Evolutionary conservation across 2,888 invertebrate species (phyloP).

Genomic region (Empis stercorea): DNA sequence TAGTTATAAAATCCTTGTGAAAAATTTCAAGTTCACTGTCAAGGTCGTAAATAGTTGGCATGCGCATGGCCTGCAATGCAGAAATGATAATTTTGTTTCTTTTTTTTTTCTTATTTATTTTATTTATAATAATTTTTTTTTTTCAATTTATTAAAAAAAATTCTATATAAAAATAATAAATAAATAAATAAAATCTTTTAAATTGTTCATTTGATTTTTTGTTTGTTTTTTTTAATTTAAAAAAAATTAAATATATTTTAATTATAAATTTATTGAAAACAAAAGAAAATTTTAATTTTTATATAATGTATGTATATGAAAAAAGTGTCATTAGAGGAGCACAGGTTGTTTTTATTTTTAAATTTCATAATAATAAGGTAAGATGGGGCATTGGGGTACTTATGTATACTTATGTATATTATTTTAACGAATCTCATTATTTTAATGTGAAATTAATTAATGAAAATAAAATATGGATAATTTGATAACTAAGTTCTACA

Average conservation of each 20-base stretch:
- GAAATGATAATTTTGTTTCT: constrained; percentile 34
- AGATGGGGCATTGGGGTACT: too few relatives aligned
- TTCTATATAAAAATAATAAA: constrained; percentile 1
- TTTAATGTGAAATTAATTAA: too few relatives aligned
- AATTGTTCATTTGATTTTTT: constrained; percentile 2
- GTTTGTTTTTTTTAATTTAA: not conserved
- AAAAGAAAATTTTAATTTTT: not conserved
- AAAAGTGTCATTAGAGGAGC: not conserved
- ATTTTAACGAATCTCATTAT: too few relatives aligned
- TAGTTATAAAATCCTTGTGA: constrained; percentile 18
- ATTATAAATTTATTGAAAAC: not conserved
- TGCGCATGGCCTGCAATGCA: constrained; percentile 54
- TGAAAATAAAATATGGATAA: too few relatives aligned
- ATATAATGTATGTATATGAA: too few relatives aligned
- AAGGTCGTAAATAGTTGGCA: constrained; percentile 59
- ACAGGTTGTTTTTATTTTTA: constrained; percentile 4
- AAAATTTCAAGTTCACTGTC: constrained; percentile 64
- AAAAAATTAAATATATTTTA: constrained; percentile 1
- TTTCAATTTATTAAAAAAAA: constrained; percentile 10
- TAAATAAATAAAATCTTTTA: too few relatives aligned
- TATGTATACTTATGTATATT: too few relatives aligned
- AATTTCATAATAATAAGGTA: not conserved
- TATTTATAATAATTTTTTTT: constrained; percentile 7
- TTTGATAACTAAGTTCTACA: too few relatives aligned
- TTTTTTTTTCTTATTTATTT: constrained; percentile 3